phyloP scores from a whole-genome alignment of 2,888 invertebrate species.

The Ptycholaimellus sp. region DNA sequence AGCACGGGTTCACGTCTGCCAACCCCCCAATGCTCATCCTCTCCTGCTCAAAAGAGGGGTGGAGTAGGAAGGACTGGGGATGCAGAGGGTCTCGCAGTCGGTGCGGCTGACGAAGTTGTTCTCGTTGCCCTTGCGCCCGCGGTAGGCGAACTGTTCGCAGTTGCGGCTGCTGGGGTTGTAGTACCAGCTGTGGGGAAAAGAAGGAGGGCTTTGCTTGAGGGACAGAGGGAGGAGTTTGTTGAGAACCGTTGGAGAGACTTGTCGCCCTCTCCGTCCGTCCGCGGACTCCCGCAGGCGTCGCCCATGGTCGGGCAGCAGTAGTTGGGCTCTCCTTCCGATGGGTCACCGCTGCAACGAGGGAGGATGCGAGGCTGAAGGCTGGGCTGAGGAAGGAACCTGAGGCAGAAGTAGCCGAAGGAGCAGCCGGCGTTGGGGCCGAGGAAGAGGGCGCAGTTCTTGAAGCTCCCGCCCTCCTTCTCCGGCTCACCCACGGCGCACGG shows the following conservation, averaged over 20 bases:
- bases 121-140: constrained; percentile 9
- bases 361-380: no score
- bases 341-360: no score
- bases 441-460: constrained; percentile 9
- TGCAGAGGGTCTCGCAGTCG: constrained; percentile 8
- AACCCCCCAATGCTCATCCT: not conserved
- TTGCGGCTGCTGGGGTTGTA: constrained; percentile 11
- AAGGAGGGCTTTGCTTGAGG: no score
- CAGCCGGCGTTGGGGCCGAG: constrained; percentile 6
- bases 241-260: no score
- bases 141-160: constrained; percentile 8
- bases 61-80: no score
- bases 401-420: constrained; percentile 10
- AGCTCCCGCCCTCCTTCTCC: constrained; percentile 6
- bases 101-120: constrained; percentile 10
- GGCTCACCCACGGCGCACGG: constrained; percentile 15
- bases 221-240: no score
- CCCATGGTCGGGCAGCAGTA: constrained; percentile 12
- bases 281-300: no score
- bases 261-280: no score
- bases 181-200: no score
- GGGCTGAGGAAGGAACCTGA: no score
- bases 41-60: no score
- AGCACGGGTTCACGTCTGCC: constrained; percentile 14
- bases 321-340: constrained; percentile 7